Evolutionary conservation across 2,888 invertebrate genomes (phyloP), one percentile per base, ranked within the genome.

Genomic region (Caenorhabditis sp.): DNA sequence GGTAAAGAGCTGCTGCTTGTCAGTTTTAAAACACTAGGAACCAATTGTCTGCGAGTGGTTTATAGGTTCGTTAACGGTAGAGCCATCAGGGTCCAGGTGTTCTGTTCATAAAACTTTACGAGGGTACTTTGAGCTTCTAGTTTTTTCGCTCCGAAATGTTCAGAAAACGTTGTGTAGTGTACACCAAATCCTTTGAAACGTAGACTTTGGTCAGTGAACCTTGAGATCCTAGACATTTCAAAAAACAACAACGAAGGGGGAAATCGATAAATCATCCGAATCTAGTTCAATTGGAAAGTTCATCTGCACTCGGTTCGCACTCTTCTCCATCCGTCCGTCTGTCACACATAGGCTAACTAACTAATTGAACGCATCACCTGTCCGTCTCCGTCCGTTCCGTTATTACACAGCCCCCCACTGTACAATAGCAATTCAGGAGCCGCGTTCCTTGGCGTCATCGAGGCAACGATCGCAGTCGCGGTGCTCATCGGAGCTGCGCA

Each of bases 401-500:
- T 30, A 15, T 53, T 59, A 46, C 52, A 68, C 68, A 39, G 55
- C n/a, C 11, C 26, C 8, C 20, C 17, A 39, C n/a, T 22, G 11
- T 11, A 32, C 32, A 30, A 30, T 26, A n/a, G 26, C n/a, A n/a
- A 45, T 81, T n/a, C 71, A 83, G 80, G 87, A n/a, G 85, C 87
- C 13, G 68, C 84, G 8, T 85, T 85, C 45, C 80, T 87, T 4
- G 87, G 87, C 7, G 53, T 84, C 13, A 59, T 87, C 20, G 86
- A 87, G 52, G 74, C 82, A 8, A 53, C 74, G 2, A 82, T 85
- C 3, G 83, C 83, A 7, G 66, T 79, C 2, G 72, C 81, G 2
- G 76, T 87, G 22, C 52, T 87, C 17, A 70, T 83, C 32, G 78
- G 79, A 20, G 76, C 85, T 9, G 55, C 81, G 15, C 82, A 83